Evolutionary conservation across 2,113 vertebrate species (phyloP), one percentile per base, ranked within the genome.

Genomic region (Eurystomus gularis): DNA sequence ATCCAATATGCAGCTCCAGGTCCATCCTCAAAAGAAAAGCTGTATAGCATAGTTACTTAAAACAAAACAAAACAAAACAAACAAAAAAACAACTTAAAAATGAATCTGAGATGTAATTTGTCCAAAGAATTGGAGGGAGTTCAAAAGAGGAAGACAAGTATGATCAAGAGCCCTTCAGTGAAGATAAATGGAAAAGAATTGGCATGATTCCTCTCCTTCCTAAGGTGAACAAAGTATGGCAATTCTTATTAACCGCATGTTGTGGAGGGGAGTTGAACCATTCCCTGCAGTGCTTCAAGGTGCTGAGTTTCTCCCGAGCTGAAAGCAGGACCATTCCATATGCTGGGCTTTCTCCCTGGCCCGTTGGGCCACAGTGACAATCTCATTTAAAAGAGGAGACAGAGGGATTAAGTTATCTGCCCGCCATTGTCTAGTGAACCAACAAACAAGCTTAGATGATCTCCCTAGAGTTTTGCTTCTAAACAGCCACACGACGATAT

Each of bases 121-220:
- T 78, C 46, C 65, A 68, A 44, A 65, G 61, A 76, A 79, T 17
- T 29, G 39, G 24, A 87, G 39, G 7, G 52, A 85, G 57, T 81
- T 96, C 84, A 89, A 91, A 83, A 80, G 58, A 76, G 35, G 83
- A 86, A 75, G 69, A 40, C 29, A 71, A 82, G 76, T 85, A 58
- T 35, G 31, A 79, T 66, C 44, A 88, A 85, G 58, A 82, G 25
- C 28, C 40, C 35, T 92, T 93, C 18, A 1, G 28, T 60, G 35
- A 76, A 91, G 81, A 85, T 15, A 94, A 89, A 93, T 73, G 69
- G 55, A 75, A 78, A 85, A 73, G 39, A 78, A 69, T 29, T 35
- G 35, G 13, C 69, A 49, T 23, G 39, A 70, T 94, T 86, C 66
- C 51, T 86, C 61, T 79, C 44, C 61, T 75, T 83, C 71, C 71